Evolutionary conservation across 2,797 vertebrate genomes (phyloP).

Genomic region (Micromesistius poutassou): DNA sequence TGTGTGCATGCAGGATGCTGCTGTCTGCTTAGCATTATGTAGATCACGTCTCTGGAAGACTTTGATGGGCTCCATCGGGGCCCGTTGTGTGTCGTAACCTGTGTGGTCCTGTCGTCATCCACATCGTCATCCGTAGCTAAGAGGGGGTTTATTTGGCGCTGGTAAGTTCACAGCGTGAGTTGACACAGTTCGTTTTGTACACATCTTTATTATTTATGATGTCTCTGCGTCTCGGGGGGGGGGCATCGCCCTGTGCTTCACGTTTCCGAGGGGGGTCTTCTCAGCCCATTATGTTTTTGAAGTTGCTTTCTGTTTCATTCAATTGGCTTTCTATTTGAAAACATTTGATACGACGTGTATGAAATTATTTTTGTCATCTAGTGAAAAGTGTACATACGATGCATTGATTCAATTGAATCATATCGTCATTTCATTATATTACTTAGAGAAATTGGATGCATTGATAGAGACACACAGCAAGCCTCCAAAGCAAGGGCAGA

Average conservation of each 20-base stretch:
- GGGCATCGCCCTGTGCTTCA: neutral
- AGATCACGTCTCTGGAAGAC: neutral
- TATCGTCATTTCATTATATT: neutral
- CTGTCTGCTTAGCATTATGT: neutral
- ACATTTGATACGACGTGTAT: neutral
- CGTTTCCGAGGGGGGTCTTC: neutral
- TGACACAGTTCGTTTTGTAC: neutral
- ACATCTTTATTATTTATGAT: neutral
- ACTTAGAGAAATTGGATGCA: no score
- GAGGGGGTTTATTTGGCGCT: neutral
- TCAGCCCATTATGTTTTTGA: neutral
- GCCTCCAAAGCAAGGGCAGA: no score
- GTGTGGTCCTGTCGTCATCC: neutral
- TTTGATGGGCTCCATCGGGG: neutral
- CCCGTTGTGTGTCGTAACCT: neutral
- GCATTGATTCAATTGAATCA: no score
- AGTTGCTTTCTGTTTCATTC: neutral
- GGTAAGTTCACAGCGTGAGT: neutral
- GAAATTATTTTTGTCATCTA: neutral
- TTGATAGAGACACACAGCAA: no score
- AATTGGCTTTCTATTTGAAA: neutral
- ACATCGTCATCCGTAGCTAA: neutral
- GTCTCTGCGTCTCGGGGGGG: neutral
- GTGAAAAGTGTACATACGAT: neutral
- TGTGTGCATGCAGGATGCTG: neutral